Evolutionary conservation across 2,888 invertebrate species (phyloP), one percentile per base, ranked within the genome.

Genomic region (Caenorhabditis sp.): DNA sequence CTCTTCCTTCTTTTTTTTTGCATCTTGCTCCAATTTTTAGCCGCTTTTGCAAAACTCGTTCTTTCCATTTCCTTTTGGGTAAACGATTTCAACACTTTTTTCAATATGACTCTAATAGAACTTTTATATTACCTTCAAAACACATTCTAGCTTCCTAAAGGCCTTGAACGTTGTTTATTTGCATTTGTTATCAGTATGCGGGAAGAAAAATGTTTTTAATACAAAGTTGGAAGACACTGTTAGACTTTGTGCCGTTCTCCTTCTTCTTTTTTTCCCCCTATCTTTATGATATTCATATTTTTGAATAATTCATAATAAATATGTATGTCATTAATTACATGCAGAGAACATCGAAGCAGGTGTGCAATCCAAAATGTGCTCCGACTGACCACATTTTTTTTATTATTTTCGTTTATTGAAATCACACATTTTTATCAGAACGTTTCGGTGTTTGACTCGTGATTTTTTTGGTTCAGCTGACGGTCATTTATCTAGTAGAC

Each of bases 61-160:
- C 43, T 43, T 43, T 43, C 43, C 43, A 43, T 43, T 43, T 43
- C 43, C 43, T 43, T 43, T 43, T 43, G 43, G 43, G 43, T 43
- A 43, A 43, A 14, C 43, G 43, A 43, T 43, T 43, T 43, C 17
- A 43, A 17, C n/a, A n/a, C 43, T 3, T 17, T 17, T 43, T 43
- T 43, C 10, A 17, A 43, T 43, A 10, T 2, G 17, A 43, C 43
- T 43, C 43, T 10, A 43, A 3, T 43, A 43, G 43, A 43, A 43
- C 4, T 7, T 31, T 31, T 4, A 7, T 31, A 31, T 31, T 31
- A 31, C 31, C 31, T 31, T 31, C 31, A 31, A 31, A 31, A 43
- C 12, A 43, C 12, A 43, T 43, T 43, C 43, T 17, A 43, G 17
- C 17, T 43, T 43, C 43, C 43, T 10, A 43, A 43, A 43, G 5